A percentile compares a stretch with the other conserved stretches of the same genome.
Conservation (phyloP, 2,888 invertebrate species). For the Amblyteles armatorius region DNA sequence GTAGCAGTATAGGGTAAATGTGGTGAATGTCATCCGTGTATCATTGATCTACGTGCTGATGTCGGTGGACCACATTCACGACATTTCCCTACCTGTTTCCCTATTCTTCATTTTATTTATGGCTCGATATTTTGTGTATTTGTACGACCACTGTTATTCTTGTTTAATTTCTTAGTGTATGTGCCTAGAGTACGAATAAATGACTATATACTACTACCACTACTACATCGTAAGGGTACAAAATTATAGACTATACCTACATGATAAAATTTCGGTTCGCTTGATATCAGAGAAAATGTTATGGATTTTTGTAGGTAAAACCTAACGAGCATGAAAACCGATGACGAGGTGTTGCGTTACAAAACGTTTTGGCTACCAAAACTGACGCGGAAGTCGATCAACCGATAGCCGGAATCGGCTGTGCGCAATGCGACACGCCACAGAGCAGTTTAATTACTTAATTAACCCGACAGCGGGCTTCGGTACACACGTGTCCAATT, state of each 20-base stretch:
- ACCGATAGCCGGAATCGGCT: slow-evolving; percentile 26
- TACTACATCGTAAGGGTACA: neutral
- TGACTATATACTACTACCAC: too few species aligned
- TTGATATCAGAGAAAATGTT: neutral
- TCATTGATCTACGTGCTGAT: neutral
- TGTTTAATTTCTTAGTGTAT: too few species aligned
- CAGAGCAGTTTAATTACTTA: slow-evolving; percentile 65
- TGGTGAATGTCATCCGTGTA: neutral
- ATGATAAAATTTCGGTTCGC: slow-evolving; percentile 1
- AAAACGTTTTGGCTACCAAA: slow-evolving; percentile 11
- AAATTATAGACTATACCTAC: neutral
- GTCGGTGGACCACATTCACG: neutral
- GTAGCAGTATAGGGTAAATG: neutral
- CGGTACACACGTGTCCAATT: slow-evolving; percentile 56
- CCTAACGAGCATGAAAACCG: neutral
- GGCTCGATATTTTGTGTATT: too few species aligned
- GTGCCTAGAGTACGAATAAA: too few species aligned
- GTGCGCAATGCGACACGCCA: slow-evolving; percentile 65
- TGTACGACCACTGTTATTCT: too few species aligned
- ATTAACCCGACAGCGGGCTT: slow-evolving; percentile 57
- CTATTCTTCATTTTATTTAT: too few species aligned
- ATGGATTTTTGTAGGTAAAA: neutral
- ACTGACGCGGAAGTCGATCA: slow-evolving; percentile 22
- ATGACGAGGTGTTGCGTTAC: neutral
- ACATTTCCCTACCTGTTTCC: neutral